Evolutionary conservation across 2,888 invertebrate genomes (phyloP).

Genomic region (Sipunculus nudus): DNA sequence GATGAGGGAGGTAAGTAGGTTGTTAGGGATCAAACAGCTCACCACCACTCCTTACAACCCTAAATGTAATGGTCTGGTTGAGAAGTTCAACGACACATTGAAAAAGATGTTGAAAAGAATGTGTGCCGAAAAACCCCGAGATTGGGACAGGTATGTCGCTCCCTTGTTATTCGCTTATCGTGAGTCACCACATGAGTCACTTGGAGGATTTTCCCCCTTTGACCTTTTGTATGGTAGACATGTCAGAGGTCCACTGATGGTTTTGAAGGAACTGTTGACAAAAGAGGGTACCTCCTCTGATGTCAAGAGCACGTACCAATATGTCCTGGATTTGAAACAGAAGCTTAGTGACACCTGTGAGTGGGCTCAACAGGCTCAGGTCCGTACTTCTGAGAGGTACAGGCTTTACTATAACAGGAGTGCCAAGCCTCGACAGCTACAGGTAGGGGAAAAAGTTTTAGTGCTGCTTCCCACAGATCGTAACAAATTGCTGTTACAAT

Average conservation of each 20-base stretch:
- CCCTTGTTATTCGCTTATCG: constrained; percentile 12
- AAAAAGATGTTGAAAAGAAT: constrained; percentile 12
- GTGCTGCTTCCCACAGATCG: too few relatives aligned
- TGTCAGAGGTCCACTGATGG: constrained; percentile 2
- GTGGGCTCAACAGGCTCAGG: too few relatives aligned
- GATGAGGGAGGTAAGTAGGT: constrained; percentile 26
- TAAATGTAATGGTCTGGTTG: constrained; percentile 18
- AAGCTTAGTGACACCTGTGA: too few relatives aligned
- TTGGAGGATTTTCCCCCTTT: constrained; percentile 16
- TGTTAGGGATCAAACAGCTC: constrained; percentile 24
- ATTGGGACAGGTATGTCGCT: constrained; percentile 16
- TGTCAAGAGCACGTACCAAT: too few relatives aligned
- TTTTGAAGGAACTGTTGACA: constrained; percentile 6
- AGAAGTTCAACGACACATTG: constrained; percentile 27
- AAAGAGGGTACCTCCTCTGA: too few relatives aligned
- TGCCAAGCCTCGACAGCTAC: too few relatives aligned
- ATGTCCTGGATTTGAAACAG: too few relatives aligned
- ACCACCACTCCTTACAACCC: constrained; percentile 25
- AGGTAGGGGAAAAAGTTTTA: too few relatives aligned
- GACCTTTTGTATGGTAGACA: constrained; percentile 13
- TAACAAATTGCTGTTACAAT: too few relatives aligned
- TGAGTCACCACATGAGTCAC: constrained; percentile 9
- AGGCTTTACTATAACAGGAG: constrained; percentile 32
- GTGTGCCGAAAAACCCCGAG: background rate
- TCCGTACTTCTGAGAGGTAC: too few relatives aligned